A percentile compares a stretch with the other conserved stretches of the same genome.
Evolutionary conservation across 2,888 invertebrate species (phyloP).

Genomic region (Gisinianus flammeolus): DNA sequence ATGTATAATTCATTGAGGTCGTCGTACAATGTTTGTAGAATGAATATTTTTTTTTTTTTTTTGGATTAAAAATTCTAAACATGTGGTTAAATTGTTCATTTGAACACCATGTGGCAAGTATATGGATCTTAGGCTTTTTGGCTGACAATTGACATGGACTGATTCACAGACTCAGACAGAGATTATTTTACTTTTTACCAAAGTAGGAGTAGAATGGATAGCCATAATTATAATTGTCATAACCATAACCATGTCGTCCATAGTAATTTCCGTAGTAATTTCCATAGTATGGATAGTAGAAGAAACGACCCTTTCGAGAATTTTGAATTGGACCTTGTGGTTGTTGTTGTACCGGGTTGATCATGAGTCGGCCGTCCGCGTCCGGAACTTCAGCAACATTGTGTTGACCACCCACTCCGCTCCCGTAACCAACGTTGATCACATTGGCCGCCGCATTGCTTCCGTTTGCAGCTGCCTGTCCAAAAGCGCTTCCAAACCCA

Average conservation of each 20-base stretch:
- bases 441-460: background rate
- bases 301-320: background rate
- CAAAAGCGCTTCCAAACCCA: background rate
- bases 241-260: background rate
- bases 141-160: no score
- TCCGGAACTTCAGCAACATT: background rate
- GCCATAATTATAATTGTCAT: background rate
- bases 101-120: no score
- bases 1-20: no score
- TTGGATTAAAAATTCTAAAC: no score
- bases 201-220: background rate
- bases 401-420: background rate
- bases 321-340: background rate
- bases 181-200: background rate
- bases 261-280: background rate
- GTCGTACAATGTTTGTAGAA: no score
- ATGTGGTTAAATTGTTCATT: no score
- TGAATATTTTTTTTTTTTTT: no score
- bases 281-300: constrained; percentile 14
- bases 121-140: background rate
- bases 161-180: no score
- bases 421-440: background rate
- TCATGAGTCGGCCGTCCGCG: background rate
- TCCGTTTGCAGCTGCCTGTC: background rate
- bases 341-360: background rate